A percentile compares a stretch with the other conserved stretches of the same genome.
Conservation (phyloP, 2,888 invertebrate genomes). For the Lutraria lutraria region DNA sequence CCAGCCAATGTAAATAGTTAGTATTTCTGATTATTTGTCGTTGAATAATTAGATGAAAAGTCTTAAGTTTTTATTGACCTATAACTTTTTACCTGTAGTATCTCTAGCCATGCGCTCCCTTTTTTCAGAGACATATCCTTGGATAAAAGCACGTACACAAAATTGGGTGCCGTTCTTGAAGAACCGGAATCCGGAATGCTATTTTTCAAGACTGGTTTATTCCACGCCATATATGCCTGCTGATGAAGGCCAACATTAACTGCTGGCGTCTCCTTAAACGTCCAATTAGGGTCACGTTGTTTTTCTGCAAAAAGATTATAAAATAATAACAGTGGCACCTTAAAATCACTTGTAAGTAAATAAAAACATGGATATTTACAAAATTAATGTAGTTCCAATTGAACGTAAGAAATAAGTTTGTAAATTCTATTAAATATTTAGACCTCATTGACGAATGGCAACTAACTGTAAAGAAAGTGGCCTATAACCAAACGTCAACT, state of each 20-base stretch:
- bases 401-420: too few species aligned
- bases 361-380: too few species aligned
- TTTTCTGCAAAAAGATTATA: conserved; percentile 24
- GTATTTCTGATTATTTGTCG: too few species aligned
- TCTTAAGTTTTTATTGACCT: too few species aligned
- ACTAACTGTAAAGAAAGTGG: too few species aligned
- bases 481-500: too few species aligned
- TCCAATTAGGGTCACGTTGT: conserved; percentile 3
- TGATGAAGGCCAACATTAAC: conserved; percentile 49
- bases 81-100: conserved; percentile 48
- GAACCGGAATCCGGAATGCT: not conserved
- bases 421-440: too few species aligned
- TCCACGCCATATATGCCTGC: conserved; percentile 65
- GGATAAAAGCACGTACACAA: conserved; percentile 58
- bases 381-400: too few species aligned
- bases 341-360: too few species aligned
- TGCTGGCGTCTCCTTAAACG: conserved; percentile 61
- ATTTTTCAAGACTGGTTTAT: conserved; percentile 46
- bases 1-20: too few species aligned
- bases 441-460: too few species aligned
- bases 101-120: conserved; percentile 50
- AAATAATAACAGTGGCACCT: not conserved
- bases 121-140: conserved; percentile 36
- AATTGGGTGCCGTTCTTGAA: not conserved
- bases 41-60: too few species aligned